phyloP scores from a whole-genome alignment of 2,113 vertebrate genomes.

The Mirounga angustirostris region DNA sequence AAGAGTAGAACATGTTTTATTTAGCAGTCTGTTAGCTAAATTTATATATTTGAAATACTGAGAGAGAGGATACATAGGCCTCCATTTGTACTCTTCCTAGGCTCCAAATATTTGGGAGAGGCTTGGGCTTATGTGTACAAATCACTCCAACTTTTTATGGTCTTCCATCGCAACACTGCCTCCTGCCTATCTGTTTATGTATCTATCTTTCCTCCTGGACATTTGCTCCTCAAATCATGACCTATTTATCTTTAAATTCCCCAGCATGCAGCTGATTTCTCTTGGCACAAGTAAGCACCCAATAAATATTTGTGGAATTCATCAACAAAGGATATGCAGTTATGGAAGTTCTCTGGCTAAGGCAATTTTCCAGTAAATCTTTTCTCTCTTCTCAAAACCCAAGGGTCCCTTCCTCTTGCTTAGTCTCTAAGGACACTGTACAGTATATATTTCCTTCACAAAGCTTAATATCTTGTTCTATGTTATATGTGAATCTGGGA shows the following conservation, averaged over 20 bases:
- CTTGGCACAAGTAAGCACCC: not conserved
- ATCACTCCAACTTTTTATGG: not conserved
- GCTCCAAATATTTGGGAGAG: not conserved
- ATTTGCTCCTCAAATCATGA: not conserved
- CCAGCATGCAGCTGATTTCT: not conserved
- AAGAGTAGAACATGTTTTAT: not conserved
- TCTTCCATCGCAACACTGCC: not conserved
- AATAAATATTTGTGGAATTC: constrained; percentile 33
- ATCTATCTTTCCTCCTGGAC: not conserved
- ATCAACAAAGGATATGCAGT: not conserved
- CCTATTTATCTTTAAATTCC: constrained; percentile 48
- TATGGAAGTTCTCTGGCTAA: not conserved
- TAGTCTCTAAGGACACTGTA: not conserved
- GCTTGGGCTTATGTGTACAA: not conserved
- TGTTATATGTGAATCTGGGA: not conserved
- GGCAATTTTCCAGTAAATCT: not conserved
- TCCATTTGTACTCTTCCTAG: not conserved
- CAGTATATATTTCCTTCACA: not conserved
- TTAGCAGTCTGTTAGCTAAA: not conserved
- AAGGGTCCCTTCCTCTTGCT: not conserved
- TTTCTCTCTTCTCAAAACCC: not conserved
- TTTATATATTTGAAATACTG: constrained; percentile 35
- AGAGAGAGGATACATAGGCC: not conserved
- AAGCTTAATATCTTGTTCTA: not conserved
- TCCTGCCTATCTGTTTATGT: not conserved